Evolutionary conservation across 1,140 invertebrate genomes (phyloP).

Genomic region (Anastrepha obliqua): DNA sequence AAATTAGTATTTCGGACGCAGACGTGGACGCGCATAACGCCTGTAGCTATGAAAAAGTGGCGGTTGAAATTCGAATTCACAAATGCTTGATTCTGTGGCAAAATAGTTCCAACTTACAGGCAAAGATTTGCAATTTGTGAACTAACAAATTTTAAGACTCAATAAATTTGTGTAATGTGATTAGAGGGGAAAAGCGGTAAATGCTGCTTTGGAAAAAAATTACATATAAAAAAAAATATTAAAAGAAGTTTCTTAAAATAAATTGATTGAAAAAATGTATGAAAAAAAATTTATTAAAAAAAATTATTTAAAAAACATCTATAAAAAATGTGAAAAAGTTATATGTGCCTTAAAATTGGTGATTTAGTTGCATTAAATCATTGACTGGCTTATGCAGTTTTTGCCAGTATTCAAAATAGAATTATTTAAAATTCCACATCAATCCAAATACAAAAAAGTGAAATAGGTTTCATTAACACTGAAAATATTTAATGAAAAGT

Average conservation of each 20-base stretch:
- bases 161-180: not conserved
- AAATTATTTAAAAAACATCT: not conserved
- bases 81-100: not conserved
- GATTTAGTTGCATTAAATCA: not conserved
- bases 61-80: not conserved
- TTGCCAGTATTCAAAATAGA: not conserved
- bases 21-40: not conserved
- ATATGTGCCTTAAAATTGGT: not conserved
- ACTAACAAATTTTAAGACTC: not conserved
- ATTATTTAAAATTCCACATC: not conserved
- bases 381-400: not conserved
- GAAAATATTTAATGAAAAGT: slow-evolving; percentile 66
- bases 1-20: not conserved
- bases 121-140: not conserved
- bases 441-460: not conserved
- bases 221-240: not conserved
- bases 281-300: not conserved
- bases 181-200: not conserved
- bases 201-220: not conserved
- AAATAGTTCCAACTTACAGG: not conserved
- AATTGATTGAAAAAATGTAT: not conserved
- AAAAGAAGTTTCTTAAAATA: too few species aligned
- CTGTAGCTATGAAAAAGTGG: not conserved
- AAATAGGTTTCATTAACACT: not conserved
- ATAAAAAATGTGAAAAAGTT: not conserved